phyloP scores from a whole-genome alignment of 2,888 invertebrate genomes.

The Drosophila atroscutellata region DNA sequence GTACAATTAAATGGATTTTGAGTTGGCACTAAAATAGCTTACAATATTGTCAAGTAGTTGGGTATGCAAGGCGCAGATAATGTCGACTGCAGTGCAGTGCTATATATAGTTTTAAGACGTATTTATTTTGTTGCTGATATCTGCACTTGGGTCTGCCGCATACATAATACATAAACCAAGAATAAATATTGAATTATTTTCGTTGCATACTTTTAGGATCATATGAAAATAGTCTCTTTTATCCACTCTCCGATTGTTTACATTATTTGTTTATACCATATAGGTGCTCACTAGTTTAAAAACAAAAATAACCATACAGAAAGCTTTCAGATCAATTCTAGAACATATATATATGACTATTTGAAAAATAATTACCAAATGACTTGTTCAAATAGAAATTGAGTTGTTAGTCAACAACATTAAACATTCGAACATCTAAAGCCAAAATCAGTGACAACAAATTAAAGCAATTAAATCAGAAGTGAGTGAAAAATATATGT shows the following conservation, averaged over 20 bases:
- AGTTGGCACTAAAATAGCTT: neutral
- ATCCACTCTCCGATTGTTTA: neutral
- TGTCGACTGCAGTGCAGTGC: neutral
- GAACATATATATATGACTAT: slow-evolving; percentile 10
- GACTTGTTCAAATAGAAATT: slow-evolving; percentile 14
- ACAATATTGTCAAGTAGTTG: neutral
- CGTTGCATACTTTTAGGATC: slow-evolving; percentile 4
- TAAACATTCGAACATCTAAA: slow-evolving; percentile 7
- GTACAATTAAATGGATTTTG: neutral
- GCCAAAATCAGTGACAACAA: slow-evolving; percentile 17
- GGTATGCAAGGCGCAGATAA: neutral
- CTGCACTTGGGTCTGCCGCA: neutral
- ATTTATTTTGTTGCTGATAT: neutral
- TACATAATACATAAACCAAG: neutral
- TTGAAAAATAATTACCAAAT: slow-evolving; percentile 43
- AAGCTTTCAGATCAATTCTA: slow-evolving; percentile 9
- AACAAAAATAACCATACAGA: slow-evolving; percentile 13
- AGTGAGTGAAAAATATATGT: slow-evolving; percentile 34
- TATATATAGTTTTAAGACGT: neutral
- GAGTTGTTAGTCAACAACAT: slow-evolving; percentile 11
- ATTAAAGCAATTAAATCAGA: slow-evolving; percentile 31
- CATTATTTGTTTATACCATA: slow-evolving; percentile 1
- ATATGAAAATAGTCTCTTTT: neutral
- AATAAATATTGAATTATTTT: neutral
- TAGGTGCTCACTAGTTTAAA: neutral